A percentile compares a stretch with the other conserved stretches of the same genome.
phyloP scores from a whole-genome alignment of 2,888 invertebrate genomes.

The Mamestra brassicae region DNA sequence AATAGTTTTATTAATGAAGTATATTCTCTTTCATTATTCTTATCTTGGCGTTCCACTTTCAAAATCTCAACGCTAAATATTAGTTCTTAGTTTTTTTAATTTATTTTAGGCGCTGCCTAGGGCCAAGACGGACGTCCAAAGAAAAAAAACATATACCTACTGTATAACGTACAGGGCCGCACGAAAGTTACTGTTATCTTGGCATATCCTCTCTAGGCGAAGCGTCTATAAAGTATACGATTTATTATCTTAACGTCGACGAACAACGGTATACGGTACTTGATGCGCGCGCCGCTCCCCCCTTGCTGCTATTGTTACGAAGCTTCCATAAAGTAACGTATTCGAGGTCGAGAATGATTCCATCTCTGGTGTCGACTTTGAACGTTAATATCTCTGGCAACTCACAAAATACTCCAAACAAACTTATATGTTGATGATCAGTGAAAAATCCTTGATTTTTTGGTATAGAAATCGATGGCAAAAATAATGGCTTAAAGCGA shows the following conservation, averaged over 20 bases:
- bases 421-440: conserved; percentile 70
- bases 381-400: conserved; percentile 72
- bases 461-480: conserved; percentile 66
- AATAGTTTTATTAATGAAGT: conserved; percentile 11
- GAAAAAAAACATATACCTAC: conserved; percentile 83
- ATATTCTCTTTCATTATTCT: neutral
- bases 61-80: conserved; percentile 56
- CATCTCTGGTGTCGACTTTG: conserved; percentile 85
- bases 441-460: conserved; percentile 85
- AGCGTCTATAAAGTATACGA: conserved; percentile 86
- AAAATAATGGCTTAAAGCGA: conserved; percentile 39
- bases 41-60: conserved; percentile 42
- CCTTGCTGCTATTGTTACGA: conserved; percentile 91
- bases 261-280: conserved; percentile 83
- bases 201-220: conserved; percentile 91
- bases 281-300: conserved; percentile 88
- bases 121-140: conserved; percentile 81
- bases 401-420: conserved; percentile 12
- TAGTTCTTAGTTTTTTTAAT: conserved; percentile 71
- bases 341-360: conserved; percentile 83
- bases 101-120: conserved; percentile 76
- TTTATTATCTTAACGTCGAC: conserved; percentile 83
- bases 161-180: conserved; percentile 85
- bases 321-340: conserved; percentile 85
- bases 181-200: conserved; percentile 92